Percentiles rank a stretch among this genome's conserved stretches.
Evolutionary conservation across 2,797 vertebrate genomes (phyloP).

Genomic region (Cossypha heuglini): DNA sequence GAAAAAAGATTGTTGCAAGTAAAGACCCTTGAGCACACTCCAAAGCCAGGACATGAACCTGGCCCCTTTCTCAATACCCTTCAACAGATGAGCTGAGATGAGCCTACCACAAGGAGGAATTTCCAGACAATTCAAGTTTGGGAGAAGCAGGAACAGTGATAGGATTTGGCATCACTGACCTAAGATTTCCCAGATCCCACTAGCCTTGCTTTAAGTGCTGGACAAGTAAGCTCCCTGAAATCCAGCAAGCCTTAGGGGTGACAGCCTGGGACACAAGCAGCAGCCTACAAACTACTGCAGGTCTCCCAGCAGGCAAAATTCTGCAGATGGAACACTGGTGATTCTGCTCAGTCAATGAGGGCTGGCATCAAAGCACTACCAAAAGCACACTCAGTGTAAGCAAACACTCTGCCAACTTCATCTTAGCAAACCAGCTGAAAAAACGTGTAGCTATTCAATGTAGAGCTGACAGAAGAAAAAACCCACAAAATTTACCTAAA

Average conservation of each 20-base stretch:
- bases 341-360: background rate
- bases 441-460: background rate
- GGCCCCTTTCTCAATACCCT: background rate
- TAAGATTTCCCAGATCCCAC: background rate
- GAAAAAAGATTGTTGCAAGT: background rate
- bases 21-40: background rate
- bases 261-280: background rate
- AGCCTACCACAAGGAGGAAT: background rate
- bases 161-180: background rate
- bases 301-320: background rate
- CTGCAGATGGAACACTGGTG: background rate
- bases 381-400: background rate
- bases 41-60: rapidly evolving
- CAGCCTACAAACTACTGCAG: background rate
- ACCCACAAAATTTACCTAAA: background rate
- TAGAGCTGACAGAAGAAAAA: background rate
- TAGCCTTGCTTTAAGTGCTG: background rate
- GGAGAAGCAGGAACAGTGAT: background rate
- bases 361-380: background rate
- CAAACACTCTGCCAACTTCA: background rate
- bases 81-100: background rate
- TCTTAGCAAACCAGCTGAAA: background rate
- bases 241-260: background rate
- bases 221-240: background rate
- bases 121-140: background rate